Evolutionary conservation across 2,888 invertebrate species (phyloP).

Genomic region (Diarsia rubi): DNA sequence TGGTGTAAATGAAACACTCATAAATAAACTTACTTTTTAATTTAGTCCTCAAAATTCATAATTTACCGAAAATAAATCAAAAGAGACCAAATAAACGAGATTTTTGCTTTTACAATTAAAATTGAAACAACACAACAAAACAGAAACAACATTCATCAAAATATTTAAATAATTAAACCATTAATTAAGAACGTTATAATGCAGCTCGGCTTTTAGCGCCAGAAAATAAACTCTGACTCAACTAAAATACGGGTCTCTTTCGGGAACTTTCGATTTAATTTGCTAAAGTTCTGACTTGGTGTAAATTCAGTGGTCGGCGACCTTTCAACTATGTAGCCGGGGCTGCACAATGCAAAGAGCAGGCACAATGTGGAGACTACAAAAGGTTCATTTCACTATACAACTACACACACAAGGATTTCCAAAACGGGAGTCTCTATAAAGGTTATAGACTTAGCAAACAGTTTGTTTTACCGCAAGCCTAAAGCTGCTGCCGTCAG

Average conservation of each 20-base stretch:
- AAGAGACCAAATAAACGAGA: conserved; percentile 7
- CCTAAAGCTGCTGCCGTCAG: not conserved
- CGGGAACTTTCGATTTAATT: conserved; percentile 53
- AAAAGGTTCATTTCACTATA: conserved; percentile 43
- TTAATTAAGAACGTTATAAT: conserved; percentile 47
- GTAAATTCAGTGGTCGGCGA: conserved; percentile 46
- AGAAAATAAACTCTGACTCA: conserved; percentile 46
- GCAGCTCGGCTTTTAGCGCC: conserved; percentile 37
- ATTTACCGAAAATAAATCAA: conserved; percentile 44
- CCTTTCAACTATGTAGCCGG: conserved; percentile 50
- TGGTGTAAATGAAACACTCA: not conserved
- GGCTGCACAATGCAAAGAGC: conserved; percentile 23
- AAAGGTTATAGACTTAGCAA: conserved; percentile 30
- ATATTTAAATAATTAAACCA: conserved; percentile 57
- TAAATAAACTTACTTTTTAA: conserved; percentile 14
- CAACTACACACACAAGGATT: not conserved
- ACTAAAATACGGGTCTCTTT: conserved; percentile 41
- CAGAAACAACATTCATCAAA: conserved; percentile 35
- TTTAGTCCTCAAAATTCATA: conserved; percentile 9
- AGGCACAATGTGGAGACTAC: conserved; percentile 12
- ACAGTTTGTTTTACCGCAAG: conserved; percentile 17
- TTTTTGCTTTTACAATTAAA: conserved; percentile 37
- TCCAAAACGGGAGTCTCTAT: conserved; percentile 9
- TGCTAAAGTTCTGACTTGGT: conserved; percentile 42
- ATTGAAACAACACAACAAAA: too few relatives aligned